Evolutionary conservation across 2,797 vertebrate species (phyloP), one percentile per base, ranked within the genome.

Genomic region (Tangara arthus): DNA sequence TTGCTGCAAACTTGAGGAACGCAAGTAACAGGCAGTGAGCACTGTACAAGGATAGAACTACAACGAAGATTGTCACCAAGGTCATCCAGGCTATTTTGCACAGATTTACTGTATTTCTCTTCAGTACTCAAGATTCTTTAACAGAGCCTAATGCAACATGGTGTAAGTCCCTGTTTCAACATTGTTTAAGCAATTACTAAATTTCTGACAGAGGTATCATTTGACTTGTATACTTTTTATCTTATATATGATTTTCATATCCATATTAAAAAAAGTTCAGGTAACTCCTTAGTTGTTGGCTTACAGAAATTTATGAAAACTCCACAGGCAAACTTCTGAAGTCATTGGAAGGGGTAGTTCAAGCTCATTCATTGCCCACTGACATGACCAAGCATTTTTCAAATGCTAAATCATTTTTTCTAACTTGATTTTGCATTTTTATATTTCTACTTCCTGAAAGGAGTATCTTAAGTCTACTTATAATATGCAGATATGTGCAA

Each of bases 21-120:
- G 9, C 5, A 4, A 37, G 4, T 14, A 50, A 11, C 0, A 0
- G 6, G 7, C 21, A 69, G 17, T 8, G 15, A 72, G 9, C 3
- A 76, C 6, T 10, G 24, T 17, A 37, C 3, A 82, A 34, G 24
- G 3, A 44, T 2, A 49, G 10, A 71, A 42, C 2, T 46, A 4
- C 14, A 60, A 47, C 0, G 0, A 42, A 11, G 15, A 42, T 11
- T n/a, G 6, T 18, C 20, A 71, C 22, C 7, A 11, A 55, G 23
- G 32, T 77, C 23, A 72, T 69, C 21, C 16, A 12, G 42, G 8
- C 0, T 66, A 16, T 39, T 88, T 82, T 41, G 20, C 39, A 49
- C 7, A 39, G 3, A 8, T 35, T 87, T 82, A 28, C 14, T 44
- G 16, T 1, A 3, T 8, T 11, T 8, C 7, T 66, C 12, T 80